These are phyloP conservation scores for Centroberyx gerrardi DNA, from an alignment of 2,797 vertebrate genomes.

Conservation along the genomic window DNA sequence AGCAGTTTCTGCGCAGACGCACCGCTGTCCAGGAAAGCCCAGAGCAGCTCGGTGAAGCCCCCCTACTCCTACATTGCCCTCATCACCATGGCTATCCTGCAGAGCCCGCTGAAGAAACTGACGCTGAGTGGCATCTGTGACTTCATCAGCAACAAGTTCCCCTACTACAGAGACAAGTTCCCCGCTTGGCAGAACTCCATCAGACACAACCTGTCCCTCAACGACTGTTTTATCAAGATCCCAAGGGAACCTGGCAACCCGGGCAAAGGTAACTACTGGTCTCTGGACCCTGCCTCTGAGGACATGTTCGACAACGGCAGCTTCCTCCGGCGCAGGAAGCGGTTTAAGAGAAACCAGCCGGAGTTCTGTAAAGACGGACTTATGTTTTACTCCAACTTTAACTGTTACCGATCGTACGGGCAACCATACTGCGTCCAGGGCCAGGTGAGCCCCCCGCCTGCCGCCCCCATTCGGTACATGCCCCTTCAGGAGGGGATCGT, in stretches of 20 bases:
- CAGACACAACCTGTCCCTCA: conserved; percentile 90
- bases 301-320: conserved; percentile 96
- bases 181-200: conserved; percentile 94
- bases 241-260: conserved; percentile 92
- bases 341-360: conserved; percentile 90
- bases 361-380: conserved; percentile 79
- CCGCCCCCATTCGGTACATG: conserved; percentile 73
- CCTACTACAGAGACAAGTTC: conserved; percentile 92
- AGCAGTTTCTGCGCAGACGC: conserved; percentile 76
- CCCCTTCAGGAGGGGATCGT: conserved; percentile 72
- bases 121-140: conserved; percentile 94
- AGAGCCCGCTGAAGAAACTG: conserved; percentile 91
- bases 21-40: conserved; percentile 60
- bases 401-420: conserved; percentile 76
- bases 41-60: conserved; percentile 85
- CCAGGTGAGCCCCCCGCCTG: conserved; percentile 68
- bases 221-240: conserved; percentile 91
- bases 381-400: conserved; percentile 77
- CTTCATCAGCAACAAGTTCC: conserved; percentile 94
- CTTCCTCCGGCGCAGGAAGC: conserved; percentile 91
- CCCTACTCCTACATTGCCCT: conserved; percentile 95
- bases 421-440: conserved; percentile 77
- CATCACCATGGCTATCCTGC: conserved; percentile 95
- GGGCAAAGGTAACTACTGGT: conserved; percentile 94
- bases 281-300: conserved; percentile 92